Evolutionary conservation across 2,113 vertebrate genomes (phyloP).

Genomic region (Octodon degus): DNA sequence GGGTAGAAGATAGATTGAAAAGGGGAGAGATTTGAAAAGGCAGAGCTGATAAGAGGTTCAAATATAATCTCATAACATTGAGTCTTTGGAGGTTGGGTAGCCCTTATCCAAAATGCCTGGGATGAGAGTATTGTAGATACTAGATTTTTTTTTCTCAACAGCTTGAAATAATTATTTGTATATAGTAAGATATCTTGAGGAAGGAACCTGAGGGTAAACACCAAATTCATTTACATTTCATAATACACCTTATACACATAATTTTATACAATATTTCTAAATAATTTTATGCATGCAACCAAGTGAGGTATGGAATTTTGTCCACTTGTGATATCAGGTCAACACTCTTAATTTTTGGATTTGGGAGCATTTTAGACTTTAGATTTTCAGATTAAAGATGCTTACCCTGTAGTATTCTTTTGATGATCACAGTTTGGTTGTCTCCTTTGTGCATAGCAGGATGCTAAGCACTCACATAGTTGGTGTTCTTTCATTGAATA

Average conservation of each 20-base stretch:
- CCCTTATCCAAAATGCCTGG: neutral
- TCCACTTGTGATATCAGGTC: neutral
- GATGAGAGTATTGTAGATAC: neutral
- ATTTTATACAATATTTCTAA: neutral
- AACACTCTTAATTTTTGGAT: neutral
- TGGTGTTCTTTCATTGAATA: constrained; percentile 31
- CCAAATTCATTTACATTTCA: constrained; percentile 6
- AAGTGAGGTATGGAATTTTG: neutral
- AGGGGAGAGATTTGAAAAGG: constrained; percentile 37
- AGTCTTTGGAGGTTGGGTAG: neutral
- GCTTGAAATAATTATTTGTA: neutral
- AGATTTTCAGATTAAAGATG: neutral
- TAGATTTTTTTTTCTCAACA: neutral
- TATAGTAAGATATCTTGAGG: neutral
- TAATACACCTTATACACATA: neutral
- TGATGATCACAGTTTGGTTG: constrained; percentile 43
- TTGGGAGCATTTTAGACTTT: neutral
- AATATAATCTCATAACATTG: neutral
- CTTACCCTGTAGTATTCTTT: neutral
- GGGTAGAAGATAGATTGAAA: neutral
- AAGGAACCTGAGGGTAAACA: neutral
- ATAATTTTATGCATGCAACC: neutral
- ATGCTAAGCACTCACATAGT: neutral
- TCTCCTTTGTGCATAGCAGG: constrained; percentile 24
- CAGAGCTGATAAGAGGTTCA: constrained; percentile 41